Percentiles rank a stretch among this genome's conserved stretches.
Conservation (phyloP, 2,797 vertebrate genomes). For the Setipinna tenuifilis region DNA sequence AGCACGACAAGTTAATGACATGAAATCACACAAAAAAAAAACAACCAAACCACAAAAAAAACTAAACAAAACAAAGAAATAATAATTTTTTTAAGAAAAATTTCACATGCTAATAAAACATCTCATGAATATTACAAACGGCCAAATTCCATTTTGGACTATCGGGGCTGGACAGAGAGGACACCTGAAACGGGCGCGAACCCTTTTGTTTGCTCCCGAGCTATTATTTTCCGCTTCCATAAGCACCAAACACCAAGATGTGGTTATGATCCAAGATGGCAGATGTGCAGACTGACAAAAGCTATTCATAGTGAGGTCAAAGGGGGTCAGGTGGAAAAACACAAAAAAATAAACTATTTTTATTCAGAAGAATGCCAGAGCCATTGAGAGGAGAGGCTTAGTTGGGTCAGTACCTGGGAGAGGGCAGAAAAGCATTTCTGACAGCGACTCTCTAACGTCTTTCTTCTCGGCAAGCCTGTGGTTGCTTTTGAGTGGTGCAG, state of each 20-base stretch:
- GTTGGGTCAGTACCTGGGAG: background rate
- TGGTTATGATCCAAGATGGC: slow-evolving; percentile 5
- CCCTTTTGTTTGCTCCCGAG: background rate
- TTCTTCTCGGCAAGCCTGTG: background rate
- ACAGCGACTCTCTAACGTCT: background rate
- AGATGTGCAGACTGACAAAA: background rate
- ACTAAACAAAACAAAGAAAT: background rate
- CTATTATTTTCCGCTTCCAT: background rate
- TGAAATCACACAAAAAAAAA: background rate
- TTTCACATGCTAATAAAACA: background rate
- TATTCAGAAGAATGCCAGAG: background rate
- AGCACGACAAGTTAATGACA: background rate
- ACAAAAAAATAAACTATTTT: background rate
- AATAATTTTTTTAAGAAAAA: background rate
- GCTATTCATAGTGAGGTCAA: slow-evolving; percentile 13
- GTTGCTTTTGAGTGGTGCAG: slow-evolving; percentile 7
- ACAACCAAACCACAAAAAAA: no score
- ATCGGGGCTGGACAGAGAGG: background rate
- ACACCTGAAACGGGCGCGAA: background rate
- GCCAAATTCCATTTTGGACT: background rate
- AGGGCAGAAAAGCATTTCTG: background rate
- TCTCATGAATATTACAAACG: background rate
- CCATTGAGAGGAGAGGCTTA: background rate
- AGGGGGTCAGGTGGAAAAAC: background rate
- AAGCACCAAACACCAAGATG: background rate